phyloP scores from a whole-genome alignment of 35 echinoderm and acorn worm species.

The Diadema setosum region DNA sequence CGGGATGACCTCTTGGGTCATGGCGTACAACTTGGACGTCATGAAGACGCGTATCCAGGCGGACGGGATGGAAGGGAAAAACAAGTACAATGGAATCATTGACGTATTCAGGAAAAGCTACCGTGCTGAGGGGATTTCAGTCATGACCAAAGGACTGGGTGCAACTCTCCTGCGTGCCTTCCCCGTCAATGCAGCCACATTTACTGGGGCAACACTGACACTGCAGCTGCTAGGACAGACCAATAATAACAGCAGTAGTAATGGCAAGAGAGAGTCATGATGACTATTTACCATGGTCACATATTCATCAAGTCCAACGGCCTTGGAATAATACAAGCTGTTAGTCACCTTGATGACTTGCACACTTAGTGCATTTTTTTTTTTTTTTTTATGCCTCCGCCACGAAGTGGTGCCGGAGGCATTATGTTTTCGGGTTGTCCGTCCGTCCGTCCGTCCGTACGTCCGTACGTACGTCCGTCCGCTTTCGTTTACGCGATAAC shows the following conservation, averaged over 20 bases:
- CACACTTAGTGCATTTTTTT: no score
- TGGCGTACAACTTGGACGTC: constrained; percentile 67
- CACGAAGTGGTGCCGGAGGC: no score
- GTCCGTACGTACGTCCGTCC: no score
- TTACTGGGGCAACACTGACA: constrained; percentile 69
- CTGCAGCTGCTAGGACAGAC: constrained; percentile 7
- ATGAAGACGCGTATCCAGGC: constrained; percentile 90
- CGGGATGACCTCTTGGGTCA: constrained; percentile 78
- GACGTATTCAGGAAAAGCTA: constrained; percentile 69
- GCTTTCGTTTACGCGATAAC: no score
- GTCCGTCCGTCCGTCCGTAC: no score
- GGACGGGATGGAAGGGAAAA: constrained; percentile 56
- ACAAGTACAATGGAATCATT: constrained; percentile 60
- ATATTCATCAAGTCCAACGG: no score
- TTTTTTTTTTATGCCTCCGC: no score
- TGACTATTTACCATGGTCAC: background rate
- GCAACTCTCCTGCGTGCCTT: constrained; percentile 83
- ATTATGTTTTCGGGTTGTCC: no score
- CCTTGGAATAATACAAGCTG: no score
- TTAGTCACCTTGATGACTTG: no score
- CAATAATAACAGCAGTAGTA: background rate
- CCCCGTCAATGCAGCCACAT: constrained; percentile 94
- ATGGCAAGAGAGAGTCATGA: background rate
- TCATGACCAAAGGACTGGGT: constrained; percentile 71
- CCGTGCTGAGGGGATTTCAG: constrained; percentile 53